These are phyloP conservation scores for Eupithecia pulchellata DNA, from an alignment of 2,888 invertebrate species.

Conservation along the genomic window DNA sequence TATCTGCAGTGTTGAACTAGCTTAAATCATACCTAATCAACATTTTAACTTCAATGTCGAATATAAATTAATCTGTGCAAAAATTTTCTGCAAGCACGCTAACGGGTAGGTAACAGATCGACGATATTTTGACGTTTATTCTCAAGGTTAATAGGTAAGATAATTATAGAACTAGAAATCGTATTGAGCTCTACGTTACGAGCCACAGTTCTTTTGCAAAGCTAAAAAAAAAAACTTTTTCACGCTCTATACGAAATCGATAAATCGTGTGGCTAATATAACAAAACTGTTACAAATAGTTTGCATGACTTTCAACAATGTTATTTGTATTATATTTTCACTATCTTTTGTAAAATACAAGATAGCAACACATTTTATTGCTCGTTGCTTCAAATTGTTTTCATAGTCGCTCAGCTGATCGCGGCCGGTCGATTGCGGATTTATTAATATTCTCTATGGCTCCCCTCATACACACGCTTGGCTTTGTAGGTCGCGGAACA, in stretches of 20 bases:
- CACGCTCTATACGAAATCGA: not conserved
- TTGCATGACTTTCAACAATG: slow-evolving; percentile 44
- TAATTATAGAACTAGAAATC: slow-evolving; percentile 24
- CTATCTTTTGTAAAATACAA: slow-evolving; percentile 20
- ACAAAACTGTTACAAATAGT: slow-evolving; percentile 29
- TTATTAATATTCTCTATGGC: slow-evolving; percentile 68
- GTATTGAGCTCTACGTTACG: slow-evolving; percentile 10
- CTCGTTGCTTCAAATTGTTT: slow-evolving; percentile 18
- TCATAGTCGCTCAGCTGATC: slow-evolving; percentile 44
- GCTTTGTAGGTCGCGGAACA: slow-evolving; percentile 76
- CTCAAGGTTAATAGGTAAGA: slow-evolving; percentile 28
- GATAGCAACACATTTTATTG: slow-evolving; percentile 27
- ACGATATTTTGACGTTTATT: slow-evolving; percentile 25
- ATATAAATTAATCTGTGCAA: slow-evolving; percentile 7
- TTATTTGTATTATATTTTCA: slow-evolving; percentile 32
- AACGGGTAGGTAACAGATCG: slow-evolving; percentile 14
- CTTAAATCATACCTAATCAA: not conserved
- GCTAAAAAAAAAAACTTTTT: not conserved
- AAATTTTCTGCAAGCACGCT: slow-evolving; percentile 11
- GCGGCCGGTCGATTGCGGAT: slow-evolving; percentile 44
- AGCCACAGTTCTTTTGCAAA: slow-evolving; percentile 8
- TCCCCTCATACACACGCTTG: slow-evolving; percentile 59
- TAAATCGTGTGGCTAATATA: slow-evolving; percentile 6
- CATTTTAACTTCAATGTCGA: slow-evolving; percentile 13
- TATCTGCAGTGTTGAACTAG: not conserved